Evolutionary conservation across 2,113 vertebrate genomes (phyloP).

Genomic region (Neodontobutis hainanensis): DNA sequence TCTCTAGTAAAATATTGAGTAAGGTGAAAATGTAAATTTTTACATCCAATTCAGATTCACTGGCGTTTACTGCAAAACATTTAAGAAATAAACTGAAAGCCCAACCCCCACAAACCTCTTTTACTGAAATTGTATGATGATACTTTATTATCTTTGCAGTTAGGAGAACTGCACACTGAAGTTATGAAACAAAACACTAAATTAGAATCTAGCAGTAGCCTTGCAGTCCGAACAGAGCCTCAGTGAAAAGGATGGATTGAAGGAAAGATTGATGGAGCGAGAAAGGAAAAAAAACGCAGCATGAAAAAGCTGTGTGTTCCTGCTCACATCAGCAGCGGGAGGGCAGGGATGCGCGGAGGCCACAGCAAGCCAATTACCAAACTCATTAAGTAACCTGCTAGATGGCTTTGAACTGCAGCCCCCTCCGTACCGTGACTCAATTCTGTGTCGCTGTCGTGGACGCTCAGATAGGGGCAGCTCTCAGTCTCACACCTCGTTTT

Average conservation of each 20-base stretch:
- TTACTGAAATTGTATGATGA: no score
- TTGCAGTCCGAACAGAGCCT: neutral
- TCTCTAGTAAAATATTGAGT: no score
- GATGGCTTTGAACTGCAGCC: conserved; percentile 68
- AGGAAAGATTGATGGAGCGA: conserved; percentile 10
- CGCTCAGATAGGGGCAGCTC: conserved; percentile 31
- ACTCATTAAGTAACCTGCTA: conserved; percentile 78
- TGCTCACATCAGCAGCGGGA: conserved; percentile 67
- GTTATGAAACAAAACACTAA: neutral
- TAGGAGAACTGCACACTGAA: neutral
- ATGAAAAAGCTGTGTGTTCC: conserved; percentile 43
- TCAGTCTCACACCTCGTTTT: conserved; percentile 8
- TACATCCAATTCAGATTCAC: no score
- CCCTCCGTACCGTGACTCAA: conserved; percentile 54
- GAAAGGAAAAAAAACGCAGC: conserved; percentile 20
- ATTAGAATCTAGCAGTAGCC: neutral
- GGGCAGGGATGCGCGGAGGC: conserved; percentile 59
- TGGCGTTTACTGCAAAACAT: no score
- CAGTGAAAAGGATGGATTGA: conserved; percentile 36
- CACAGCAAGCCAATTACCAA: conserved; percentile 79
- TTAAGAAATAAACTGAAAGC: no score
- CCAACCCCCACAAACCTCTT: no score
- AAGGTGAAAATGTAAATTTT: no score
- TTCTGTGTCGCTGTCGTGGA: conserved; percentile 43
- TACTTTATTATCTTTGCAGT: neutral